Conservation (phyloP, 2,797 vertebrate genomes). For the Cetoscarus ocellatus region DNA sequence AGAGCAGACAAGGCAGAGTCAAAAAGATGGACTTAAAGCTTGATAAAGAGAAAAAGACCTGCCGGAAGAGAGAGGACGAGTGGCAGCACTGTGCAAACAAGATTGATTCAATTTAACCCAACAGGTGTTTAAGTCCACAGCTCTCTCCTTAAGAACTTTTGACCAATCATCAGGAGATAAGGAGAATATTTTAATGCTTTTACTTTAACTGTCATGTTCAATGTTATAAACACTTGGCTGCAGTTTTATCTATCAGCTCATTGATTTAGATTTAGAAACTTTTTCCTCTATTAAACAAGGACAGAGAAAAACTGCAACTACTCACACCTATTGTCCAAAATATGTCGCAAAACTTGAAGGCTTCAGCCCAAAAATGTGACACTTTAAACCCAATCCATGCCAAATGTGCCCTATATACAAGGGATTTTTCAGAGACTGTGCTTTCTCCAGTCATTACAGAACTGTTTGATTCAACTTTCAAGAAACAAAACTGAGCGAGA, state of each 20-base stretch:
- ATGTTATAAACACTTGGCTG: not conserved
- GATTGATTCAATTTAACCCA: slow-evolving; percentile 19
- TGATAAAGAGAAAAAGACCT: slow-evolving; percentile 9
- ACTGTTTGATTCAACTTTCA: no score
- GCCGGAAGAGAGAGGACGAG: not conserved
- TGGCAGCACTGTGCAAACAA: not conserved
- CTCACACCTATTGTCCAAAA: not conserved
- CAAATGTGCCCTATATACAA: not conserved
- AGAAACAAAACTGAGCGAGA: no score
- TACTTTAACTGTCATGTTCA: not conserved
- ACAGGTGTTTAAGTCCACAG: slow-evolving; percentile 12
- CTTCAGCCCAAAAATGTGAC: not conserved
- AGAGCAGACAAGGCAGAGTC: not conserved
- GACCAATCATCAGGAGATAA: not conserved
- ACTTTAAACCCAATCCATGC: not conserved
- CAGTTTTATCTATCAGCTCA: not conserved
- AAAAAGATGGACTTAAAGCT: not conserved
- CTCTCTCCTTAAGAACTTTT: not conserved
- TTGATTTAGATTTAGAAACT: slow-evolving; percentile 10
- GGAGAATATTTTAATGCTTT: not conserved
- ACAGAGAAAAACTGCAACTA: not conserved
- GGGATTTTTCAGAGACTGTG: no score
- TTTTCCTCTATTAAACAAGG: slow-evolving; percentile 1
- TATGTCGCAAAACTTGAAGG: no score
- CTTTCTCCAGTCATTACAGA: no score